phyloP scores from a whole-genome alignment of 2,113 vertebrate species.

The Neodon shergylaensis region DNA sequence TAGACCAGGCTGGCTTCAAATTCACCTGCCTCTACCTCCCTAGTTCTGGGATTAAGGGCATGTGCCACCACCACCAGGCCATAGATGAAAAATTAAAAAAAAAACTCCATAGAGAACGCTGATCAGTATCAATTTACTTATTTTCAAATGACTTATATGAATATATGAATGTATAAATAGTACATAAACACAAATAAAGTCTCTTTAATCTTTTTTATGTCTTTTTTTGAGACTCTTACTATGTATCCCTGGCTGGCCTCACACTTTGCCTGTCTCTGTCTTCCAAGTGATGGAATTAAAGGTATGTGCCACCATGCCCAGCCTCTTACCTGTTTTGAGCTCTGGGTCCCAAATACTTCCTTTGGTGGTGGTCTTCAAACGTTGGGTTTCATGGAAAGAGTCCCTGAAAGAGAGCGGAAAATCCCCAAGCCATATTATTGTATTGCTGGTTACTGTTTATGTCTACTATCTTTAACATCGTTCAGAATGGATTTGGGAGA shows the following conservation, averaged over 20 bases:
- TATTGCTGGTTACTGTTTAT: conserved; percentile 39
- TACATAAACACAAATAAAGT: conserved; percentile 33
- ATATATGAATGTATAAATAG: conserved; percentile 66
- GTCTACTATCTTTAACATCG: conserved; percentile 70
- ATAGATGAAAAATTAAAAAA: conserved; percentile 42
- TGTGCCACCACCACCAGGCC: background rate
- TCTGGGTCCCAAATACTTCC: background rate
- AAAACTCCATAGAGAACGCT: conserved; percentile 1
- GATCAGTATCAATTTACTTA: conserved; percentile 36
- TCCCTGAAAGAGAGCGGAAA: conserved; percentile 19
- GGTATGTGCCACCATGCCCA: background rate
- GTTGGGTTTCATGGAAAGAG: conserved; percentile 37
- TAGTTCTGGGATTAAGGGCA: background rate
- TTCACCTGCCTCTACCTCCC: background rate
- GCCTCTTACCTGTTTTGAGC: conserved; percentile 1
- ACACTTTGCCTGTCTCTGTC: background rate
- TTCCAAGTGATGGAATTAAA: background rate
- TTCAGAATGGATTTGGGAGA: conserved; percentile 76
- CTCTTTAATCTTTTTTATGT: conserved; percentile 38
- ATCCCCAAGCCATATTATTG: conserved; percentile 31
- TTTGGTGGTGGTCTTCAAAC: background rate
- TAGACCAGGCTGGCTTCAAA: background rate
- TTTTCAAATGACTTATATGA: conserved; percentile 60
- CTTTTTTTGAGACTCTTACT: background rate
- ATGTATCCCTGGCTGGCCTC: background rate